These are phyloP conservation scores for Caenorhabditis remanei DNA, from an alignment of 1,140 invertebrate species.

Conservation along the genomic window DNA sequence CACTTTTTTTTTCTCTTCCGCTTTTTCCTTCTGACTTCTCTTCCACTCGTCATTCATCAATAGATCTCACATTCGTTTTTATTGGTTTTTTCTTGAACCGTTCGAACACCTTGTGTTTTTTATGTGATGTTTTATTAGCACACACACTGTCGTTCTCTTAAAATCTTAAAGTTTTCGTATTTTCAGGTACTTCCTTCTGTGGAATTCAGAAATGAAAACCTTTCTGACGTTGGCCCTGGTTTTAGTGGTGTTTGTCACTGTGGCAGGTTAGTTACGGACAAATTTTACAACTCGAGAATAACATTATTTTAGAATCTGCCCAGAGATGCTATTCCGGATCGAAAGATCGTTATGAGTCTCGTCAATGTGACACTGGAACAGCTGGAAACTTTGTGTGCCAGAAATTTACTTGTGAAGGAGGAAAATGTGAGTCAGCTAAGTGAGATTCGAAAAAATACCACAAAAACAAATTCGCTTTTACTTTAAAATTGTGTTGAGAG, in stretches of 20 bases:
- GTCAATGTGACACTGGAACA: constrained; percentile 58
- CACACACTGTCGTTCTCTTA: neutral
- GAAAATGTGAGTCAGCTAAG: constrained; percentile 60
- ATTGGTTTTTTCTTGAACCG: no score
- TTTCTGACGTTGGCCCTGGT: neutral
- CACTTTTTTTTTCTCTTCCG: neutral
- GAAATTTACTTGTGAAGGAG: constrained; percentile 64
- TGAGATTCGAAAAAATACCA: neutral
- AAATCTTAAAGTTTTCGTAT: neutral
- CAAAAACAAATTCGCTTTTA: no score
- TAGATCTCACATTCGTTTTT: neutral
- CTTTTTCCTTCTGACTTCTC: neutral
- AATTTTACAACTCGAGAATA: neutral
- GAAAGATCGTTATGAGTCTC: constrained; percentile 59
- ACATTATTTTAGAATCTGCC: constrained; percentile 31
- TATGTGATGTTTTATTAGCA: neutral
- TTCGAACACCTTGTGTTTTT: no score
- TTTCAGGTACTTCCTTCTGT: neutral
- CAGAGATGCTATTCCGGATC: constrained; percentile 58
- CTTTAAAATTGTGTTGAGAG: no score
- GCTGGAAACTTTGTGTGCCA: constrained; percentile 61
- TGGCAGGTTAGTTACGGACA: neutral
- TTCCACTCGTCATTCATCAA: neutral
- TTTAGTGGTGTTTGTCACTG: neutral
- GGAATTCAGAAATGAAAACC: neutral